phyloP scores from a whole-genome alignment of 2,113 vertebrate species.

The Psettodes erumei region DNA sequence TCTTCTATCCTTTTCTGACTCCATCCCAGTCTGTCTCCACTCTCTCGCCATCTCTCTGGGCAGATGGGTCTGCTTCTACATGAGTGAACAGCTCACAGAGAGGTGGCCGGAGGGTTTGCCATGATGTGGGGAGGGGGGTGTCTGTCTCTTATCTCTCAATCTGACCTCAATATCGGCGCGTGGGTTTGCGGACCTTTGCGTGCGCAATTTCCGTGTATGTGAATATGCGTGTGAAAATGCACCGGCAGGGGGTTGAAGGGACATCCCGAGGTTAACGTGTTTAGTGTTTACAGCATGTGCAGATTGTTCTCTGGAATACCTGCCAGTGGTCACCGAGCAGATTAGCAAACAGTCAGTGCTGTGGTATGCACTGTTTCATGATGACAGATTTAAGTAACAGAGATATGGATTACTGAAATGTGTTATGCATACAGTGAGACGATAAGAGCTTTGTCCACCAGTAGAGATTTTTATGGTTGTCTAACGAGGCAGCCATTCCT shows the following conservation, averaged over 20 bases:
- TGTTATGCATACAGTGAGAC: not conserved
- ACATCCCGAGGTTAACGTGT: constrained; percentile 57
- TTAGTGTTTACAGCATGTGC: not conserved
- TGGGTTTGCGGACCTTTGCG: constrained; percentile 26
- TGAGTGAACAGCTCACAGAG: constrained; percentile 67
- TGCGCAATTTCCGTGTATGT: not conserved
- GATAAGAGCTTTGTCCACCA: not conserved
- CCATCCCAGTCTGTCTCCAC: constrained; percentile 24
- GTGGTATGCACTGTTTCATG: not conserved
- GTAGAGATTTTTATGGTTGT: not conserved
- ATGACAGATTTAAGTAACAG: not conserved
- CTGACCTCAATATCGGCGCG: constrained; percentile 74
- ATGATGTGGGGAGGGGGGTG: constrained; percentile 56
- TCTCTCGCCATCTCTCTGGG: constrained; percentile 57
- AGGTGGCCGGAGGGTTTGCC: constrained; percentile 69
- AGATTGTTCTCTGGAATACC: not conserved
- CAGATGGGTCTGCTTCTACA: constrained; percentile 76
- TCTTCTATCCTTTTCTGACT: constrained; percentile 7
- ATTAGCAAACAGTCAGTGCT: not conserved
- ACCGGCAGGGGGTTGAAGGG: constrained; percentile 37
- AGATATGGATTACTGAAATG: not conserved
- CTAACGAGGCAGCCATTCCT: not conserved
- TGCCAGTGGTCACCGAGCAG: not conserved
- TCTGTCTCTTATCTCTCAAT: constrained; percentile 59
- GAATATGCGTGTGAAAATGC: constrained; percentile 23